Base-by-base conservation (phyloP, 2,888 invertebrate genomes). In the Mythimna impura region DNA sequence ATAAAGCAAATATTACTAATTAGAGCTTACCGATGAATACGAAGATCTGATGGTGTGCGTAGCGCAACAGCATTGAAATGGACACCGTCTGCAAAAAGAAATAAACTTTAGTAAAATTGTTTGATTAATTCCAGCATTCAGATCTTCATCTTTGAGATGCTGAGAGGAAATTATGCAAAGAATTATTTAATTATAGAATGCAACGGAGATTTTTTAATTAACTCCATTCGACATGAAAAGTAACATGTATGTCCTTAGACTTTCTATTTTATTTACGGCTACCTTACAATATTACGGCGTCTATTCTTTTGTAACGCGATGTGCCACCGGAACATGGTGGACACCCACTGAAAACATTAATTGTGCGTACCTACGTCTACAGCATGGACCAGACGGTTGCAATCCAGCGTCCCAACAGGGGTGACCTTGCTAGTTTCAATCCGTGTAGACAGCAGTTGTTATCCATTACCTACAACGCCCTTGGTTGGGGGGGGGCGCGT, bases 21-120 rank as follows among this genome's bases (percentile, higher is more conserved):
- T 78, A 67, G 76, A 77, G 97, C 98, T 98, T 96, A 99, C 99
- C 99, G 89, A 99, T 99, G 92, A 99, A 99, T 80, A 99, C 98
- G 96, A 99, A 99, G 91, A 99, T 99, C 96, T 99, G 99, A 94
- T 99, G 99, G 96, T 99, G 99, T 17, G 99, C 99, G 95, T 99
- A 99, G 66, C 99, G 97, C 87, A 99, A 96, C 87, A 99, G 96
- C 98, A 99, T 99, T 60, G 99, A 99, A 89, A 99, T 99, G 62
- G 99, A 99, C 83, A 99, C 98, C 43, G 99, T 99, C 99, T 99
- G 97, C 76, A 98, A 98, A 91, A 95, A 91, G 72, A 57, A 78
- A 72, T 64, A 58, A 47, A 54, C 25, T 22, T 66, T 47, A 61
- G 30, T 43, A 67, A 69, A 68, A 50, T 58, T 58, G 22, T 36